Base-by-base conservation (phyloP, 2,888 invertebrate genomes). In the Stratiomys singularior region DNA sequence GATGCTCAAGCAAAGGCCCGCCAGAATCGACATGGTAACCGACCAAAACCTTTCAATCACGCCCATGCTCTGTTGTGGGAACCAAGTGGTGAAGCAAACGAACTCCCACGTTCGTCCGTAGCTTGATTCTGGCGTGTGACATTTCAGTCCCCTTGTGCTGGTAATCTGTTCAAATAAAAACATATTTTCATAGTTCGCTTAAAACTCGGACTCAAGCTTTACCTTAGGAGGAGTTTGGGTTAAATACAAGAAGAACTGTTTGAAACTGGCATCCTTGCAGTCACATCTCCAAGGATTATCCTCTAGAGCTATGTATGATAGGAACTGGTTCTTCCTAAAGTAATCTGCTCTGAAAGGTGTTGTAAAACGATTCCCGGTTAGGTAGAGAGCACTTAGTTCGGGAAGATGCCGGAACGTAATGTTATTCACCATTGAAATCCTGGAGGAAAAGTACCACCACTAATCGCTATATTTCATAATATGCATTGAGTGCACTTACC, bases 231-330 rank as follows among this genome's bases (percentile, higher is more conserved):
- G 91, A 79, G 89, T 88, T 21, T 89, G 84, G 1, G 89, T 90
- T 15, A 93, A 83, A 83, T 88, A 93, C 78, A 90, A 88, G 81
- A 90, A 93, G 82, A 92, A 90, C 11, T 89, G 88, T 76, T 89
- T 88, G 84, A 94, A 90, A 25, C 90, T 88, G 0, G 82, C 81
- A 80, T 90, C 90, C n/a, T 85, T 81, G 82, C 94, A 94, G 80
- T 93, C 91, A 84, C 94, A 94, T 79, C 91, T 88, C 94, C 94
- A 94, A 81, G 92, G 92, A 85, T 94, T 94, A 82, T 94, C 93
- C 18, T 89, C 89, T 64, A 94, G 83, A 83, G 90, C 88, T n/a
- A 94, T 84, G 76, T 88, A 88, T 79, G 89, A 88, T 63, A 93
- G 85, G 80, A 89, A 89, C 11, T 88, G 86, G 84, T 92, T 92